A percentile compares a stretch with the other conserved stretches of the same genome.
Evolutionary conservation across 2,797 vertebrate species (phyloP).

Genomic region (Adrianichthys oophorus): DNA sequence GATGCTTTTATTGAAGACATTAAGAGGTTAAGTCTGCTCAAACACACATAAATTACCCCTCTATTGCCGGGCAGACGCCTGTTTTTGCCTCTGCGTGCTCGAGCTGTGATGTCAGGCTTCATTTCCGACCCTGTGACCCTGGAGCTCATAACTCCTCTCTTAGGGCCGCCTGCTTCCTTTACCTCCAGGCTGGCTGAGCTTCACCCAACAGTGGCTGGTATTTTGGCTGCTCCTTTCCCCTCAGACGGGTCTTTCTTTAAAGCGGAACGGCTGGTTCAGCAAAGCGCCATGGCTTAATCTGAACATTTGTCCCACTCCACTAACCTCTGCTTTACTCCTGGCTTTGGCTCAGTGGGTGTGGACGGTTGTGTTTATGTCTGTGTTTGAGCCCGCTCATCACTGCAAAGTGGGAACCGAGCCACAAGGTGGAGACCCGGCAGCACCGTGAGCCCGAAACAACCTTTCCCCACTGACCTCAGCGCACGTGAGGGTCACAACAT

Average conservation of each 20-base stretch:
- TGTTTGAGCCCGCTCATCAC: slow-evolving; percentile 12
- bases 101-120: slow-evolving; percentile 67
- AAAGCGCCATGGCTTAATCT: too few species aligned
- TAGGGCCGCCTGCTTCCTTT: slow-evolving; percentile 23
- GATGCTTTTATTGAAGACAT: slow-evolving; percentile 46
- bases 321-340: background rate
- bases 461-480: slow-evolving; percentile 45
- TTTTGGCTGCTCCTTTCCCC: too few species aligned
- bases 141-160: slow-evolving; percentile 46
- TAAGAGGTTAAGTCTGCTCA: slow-evolving; percentile 52
- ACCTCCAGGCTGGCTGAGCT: slow-evolving; percentile 10
- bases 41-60: slow-evolving; percentile 46
- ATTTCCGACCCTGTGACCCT: slow-evolving; percentile 58
- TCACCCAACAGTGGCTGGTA: slow-evolving; percentile 9
- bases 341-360: slow-evolving; percentile 20
- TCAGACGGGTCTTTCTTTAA: too few species aligned
- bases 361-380: slow-evolving; percentile 16
- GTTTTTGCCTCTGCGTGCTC: slow-evolving; percentile 57
- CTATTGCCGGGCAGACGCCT: slow-evolving; percentile 48
- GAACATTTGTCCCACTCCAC: background rate
- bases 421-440: slow-evolving; percentile 68
- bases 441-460: slow-evolving; percentile 18
- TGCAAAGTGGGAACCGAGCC: slow-evolving; percentile 56
- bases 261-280: too few species aligned
- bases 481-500: slow-evolving; percentile 52